phyloP scores from a whole-genome alignment of 2,113 vertebrate species.

The Laticauda laticaudata region DNA sequence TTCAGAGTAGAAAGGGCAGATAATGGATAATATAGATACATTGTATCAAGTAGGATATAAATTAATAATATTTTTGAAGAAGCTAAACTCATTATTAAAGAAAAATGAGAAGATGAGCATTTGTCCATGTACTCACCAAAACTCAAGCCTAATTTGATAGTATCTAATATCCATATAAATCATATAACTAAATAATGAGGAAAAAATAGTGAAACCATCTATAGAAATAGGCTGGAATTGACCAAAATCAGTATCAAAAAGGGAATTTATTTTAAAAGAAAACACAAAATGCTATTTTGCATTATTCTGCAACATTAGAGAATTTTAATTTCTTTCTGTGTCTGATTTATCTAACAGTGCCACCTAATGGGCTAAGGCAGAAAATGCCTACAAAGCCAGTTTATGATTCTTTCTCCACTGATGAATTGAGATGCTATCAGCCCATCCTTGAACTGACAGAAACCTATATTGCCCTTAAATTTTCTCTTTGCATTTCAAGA shows the following conservation, averaged over 20 bases:
- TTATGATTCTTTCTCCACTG: background rate
- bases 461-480: background rate
- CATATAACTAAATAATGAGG: background rate
- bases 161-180: background rate
- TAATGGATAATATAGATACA: background rate
- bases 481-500: background rate
- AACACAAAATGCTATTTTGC: constrained; percentile 20
- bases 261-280: constrained; percentile 24
- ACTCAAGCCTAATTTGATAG: background rate
- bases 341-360: constrained; percentile 47
- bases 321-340: background rate
- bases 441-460: background rate
- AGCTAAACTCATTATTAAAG: background rate
- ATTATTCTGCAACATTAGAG: background rate
- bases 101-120: background rate
- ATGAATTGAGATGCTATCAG: background rate
- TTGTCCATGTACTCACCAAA: background rate
- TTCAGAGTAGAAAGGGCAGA: background rate
- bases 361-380: constrained; percentile 54
- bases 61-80: background rate
- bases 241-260: constrained; percentile 23
- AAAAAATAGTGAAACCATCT: background rate
- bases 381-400: background rate
- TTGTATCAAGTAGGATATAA: background rate
- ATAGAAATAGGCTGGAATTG: background rate